A percentile compares a stretch with the other conserved stretches of the same genome.
phyloP scores from a whole-genome alignment of 1,140 invertebrate genomes.

The Formica exsecta region DNA sequence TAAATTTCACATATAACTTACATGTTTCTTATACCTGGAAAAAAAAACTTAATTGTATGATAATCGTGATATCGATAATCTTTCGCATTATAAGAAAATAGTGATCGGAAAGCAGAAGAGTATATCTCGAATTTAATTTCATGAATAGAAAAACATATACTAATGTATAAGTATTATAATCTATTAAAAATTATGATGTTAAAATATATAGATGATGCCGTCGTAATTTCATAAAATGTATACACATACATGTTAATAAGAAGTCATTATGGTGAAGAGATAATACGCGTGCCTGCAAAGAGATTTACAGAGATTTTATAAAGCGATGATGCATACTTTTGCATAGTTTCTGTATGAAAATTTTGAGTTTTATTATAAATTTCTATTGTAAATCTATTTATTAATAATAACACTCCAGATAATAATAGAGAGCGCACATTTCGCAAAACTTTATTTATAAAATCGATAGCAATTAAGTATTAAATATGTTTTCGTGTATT shows the following conservation, averaged over 20 bases:
- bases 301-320: conserved; percentile 4
- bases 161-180: conserved; percentile 5
- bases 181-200: conserved; percentile 19
- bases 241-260: background rate
- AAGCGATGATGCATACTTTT: conserved; percentile 21
- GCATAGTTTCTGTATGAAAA: conserved; percentile 4
- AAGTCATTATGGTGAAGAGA: background rate
- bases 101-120: background rate
- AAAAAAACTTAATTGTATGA: background rate
- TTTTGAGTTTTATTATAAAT: conserved; percentile 14
- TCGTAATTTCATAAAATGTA: conserved; percentile 21
- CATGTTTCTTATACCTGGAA: background rate
- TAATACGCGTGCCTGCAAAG: background rate
- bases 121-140: conserved; percentile 13
- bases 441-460: conserved; percentile 18
- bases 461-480: conserved; percentile 1
- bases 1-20: conserved; percentile 4
- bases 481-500: conserved; percentile 16
- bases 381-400: conserved; percentile 14
- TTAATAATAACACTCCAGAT: conserved; percentile 2
- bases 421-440: background rate
- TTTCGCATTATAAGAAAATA: conserved; percentile 11
- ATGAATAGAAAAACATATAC: background rate
- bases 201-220: background rate
- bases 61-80: conserved; percentile 25